Base-by-base conservation (phyloP, 2,113 vertebrate genomes). In the Indri indri region DNA sequence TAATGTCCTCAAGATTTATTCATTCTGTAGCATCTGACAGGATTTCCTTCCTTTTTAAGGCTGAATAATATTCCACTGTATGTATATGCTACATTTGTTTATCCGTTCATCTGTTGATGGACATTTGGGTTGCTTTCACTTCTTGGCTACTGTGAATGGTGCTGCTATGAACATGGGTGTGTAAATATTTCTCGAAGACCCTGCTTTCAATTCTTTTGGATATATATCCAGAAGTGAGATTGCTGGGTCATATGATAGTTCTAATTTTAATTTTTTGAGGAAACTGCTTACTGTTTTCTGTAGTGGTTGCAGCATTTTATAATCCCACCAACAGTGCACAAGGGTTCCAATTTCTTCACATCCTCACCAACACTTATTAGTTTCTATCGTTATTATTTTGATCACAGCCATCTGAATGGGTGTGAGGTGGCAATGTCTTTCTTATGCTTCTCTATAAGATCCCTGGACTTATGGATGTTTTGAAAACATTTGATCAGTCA, bases 241-340 rank as follows among this genome's bases (percentile, higher is more conserved):
- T 79, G 8, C 25, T 82, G 8, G n/a, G 14, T 61, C 80, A 59
- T 25, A 25, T 59, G 25, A 6, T 27, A 73, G 25, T 73, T 83
- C 63, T 80, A 68, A 30, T 88, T 96, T 90, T 89, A 61, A 79
- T n/a, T 61, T 87, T 88, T 74, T 90, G n/a, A 85, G 59, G 54
- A 83, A 87, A 0, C 10, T 92, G 22, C 7, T 6, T 54, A 68
- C 47, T 68, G 14, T 73, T 95, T 87, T 83, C 61, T 14, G 13
- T 57, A 73, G 54, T 5, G 42, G 25, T 61, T 94, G 52, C 6
- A 59, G 5, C 12, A 8, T 79, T 86, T 86, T 54, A 22, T 14
- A 76, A 12, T 70, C 52, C 42, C 11, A 91, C 45, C n/a, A 88
- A 76, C 2, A 71, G 23, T 34, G 34, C 12, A 47, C 12, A 88